Evolutionary conservation across 1,140 invertebrate genomes (phyloP).

Genomic region (Drosophila eugracilis): DNA sequence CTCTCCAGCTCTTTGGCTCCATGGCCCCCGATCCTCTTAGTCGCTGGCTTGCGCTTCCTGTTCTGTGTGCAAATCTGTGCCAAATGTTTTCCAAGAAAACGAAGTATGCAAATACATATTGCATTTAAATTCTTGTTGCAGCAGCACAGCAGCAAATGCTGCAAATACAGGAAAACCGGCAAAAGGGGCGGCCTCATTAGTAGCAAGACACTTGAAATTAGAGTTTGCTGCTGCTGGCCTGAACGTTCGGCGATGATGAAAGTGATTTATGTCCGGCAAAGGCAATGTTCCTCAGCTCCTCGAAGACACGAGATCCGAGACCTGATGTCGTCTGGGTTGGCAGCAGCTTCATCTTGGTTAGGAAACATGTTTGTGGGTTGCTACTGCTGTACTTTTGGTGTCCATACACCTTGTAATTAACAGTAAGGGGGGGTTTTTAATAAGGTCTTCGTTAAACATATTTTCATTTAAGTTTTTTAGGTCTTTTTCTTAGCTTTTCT

Average conservation of each 20-base stretch:
- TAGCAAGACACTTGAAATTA: conserved; percentile 56
- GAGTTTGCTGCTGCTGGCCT: conserved; percentile 34
- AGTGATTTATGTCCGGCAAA: conserved; percentile 70
- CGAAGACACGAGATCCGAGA: conserved; percentile 15
- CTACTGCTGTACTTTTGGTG: conserved; percentile 1
- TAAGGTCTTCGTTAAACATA: not conserved
- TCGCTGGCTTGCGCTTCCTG: conserved; percentile 58
- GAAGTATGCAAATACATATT: conserved; percentile 53
- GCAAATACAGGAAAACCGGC: conserved; percentile 14
- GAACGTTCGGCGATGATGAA: conserved; percentile 58
- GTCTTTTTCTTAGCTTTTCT: no score
- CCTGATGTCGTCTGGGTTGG: conserved; percentile 48
- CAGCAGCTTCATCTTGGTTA: conserved; percentile 21
- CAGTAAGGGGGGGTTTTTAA: not conserved
- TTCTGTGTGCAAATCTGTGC: conserved; percentile 66
- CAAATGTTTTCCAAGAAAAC: conserved; percentile 64
- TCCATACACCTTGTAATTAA: conserved; percentile 1
- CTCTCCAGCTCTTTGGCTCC: conserved; percentile 6
- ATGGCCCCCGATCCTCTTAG: conserved; percentile 42
- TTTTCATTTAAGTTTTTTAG: not conserved
- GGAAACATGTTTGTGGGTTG: conserved; percentile 29
- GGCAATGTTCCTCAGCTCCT: conserved; percentile 27
- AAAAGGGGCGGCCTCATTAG: conserved; percentile 57
- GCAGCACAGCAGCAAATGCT: conserved; percentile 17
- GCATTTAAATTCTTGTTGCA: conserved; percentile 47